These are phyloP conservation scores for Cecidostiba fungosa DNA, from an alignment of 2,888 invertebrate genomes.

Conservation along the genomic window DNA sequence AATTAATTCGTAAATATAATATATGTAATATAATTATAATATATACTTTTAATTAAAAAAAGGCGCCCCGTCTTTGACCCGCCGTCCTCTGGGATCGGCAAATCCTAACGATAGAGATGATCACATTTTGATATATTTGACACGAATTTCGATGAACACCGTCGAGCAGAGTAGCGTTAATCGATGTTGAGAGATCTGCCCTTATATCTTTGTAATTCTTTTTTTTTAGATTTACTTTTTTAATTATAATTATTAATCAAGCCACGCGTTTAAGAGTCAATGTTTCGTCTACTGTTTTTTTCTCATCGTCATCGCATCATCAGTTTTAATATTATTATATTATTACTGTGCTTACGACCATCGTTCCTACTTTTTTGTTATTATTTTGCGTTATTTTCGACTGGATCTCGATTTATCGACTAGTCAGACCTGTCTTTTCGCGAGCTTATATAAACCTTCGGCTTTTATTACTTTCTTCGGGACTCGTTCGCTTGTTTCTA, in stretches of 20 bases:
- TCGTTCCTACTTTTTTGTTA: conserved; percentile 30
- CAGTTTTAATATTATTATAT: conserved; percentile 40
- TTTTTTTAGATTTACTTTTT: conserved; percentile 31
- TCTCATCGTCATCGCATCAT: conserved; percentile 18
- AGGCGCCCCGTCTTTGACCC: conserved; percentile 61
- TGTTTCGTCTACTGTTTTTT: conserved; percentile 51
- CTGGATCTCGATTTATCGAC: conserved; percentile 63
- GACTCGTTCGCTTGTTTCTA: conserved; percentile 10
- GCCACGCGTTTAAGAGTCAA: conserved; percentile 57
- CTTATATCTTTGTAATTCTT: conserved; percentile 56
- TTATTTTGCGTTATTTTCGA: conserved; percentile 46
- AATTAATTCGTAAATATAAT: conserved; percentile 61
- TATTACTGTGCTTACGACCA: conserved; percentile 61
- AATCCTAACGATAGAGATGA: conserved; percentile 65
- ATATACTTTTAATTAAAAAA: conserved; percentile 60
- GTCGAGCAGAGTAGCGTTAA: conserved; percentile 64
- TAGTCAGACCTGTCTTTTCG: conserved; percentile 58
- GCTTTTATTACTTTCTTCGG: conserved; percentile 26
- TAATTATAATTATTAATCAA: conserved; percentile 46
- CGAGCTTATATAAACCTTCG: conserved; percentile 35
- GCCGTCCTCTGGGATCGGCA: conserved; percentile 51
- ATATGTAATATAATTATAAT: conserved; percentile 21
- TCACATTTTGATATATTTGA: conserved; percentile 67
- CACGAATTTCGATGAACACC: conserved; percentile 67
- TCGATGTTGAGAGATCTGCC: conserved; percentile 63